Evolutionary conservation across 2,888 invertebrate species (phyloP).

Genomic region (Brachyptera putata): DNA sequence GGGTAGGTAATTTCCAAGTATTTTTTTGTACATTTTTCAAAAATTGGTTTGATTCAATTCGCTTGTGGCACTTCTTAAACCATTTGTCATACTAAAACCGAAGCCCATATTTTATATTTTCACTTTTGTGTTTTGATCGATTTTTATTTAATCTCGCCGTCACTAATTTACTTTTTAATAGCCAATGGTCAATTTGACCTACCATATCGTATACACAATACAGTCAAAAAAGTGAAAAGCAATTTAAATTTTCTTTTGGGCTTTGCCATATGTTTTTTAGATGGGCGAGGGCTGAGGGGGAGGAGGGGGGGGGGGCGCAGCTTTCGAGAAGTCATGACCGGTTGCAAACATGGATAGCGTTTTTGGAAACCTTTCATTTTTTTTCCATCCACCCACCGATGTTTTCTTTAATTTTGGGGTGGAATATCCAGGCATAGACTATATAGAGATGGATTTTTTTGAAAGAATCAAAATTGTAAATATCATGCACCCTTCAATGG

Average conservation of each 20-base stretch:
- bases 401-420: conserved; percentile 12
- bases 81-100: no score
- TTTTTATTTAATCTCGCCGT: neutral
- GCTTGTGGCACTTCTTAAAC: no score
- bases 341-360: neutral
- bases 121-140: no score
- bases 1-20: no score
- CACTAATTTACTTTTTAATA: neutral
- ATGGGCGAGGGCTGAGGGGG: no score
- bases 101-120: no score
- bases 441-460: no score
- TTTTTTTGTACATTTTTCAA: no score
- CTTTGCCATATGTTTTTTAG: conserved; percentile 6
- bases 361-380: neutral
- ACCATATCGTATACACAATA: neutral
- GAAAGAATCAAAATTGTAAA: neutral
- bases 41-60: no score
- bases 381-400: conserved; percentile 4
- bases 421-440: neutral
- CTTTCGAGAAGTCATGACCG: neutral
- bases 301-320: neutral
- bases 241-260: neutral
- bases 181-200: conserved; percentile 7
- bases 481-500: conserved; percentile 15
- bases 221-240: no score